Percentiles rank a stretch among this genome's conserved stretches.
Conservation (phyloP, 2,797 vertebrate genomes). For the Dallia pectoralis region DNA sequence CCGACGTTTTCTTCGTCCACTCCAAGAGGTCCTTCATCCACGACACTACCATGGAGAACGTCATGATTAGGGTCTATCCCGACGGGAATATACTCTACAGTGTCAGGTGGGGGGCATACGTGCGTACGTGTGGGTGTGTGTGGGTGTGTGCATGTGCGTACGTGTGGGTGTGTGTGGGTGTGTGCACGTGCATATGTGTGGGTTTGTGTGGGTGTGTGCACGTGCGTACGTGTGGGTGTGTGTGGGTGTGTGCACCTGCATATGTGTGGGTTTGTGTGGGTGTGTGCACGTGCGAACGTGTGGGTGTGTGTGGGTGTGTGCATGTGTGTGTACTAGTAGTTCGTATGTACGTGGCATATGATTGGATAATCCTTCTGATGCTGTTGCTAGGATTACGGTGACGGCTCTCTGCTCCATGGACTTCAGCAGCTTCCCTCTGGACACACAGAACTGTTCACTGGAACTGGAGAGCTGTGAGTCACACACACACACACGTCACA, state of each 20-base stretch:
- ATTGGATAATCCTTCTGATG: neutral
- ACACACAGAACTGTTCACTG: slow-evolving; percentile 89
- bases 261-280: no score
- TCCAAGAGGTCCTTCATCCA: slow-evolving; percentile 92
- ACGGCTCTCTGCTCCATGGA: slow-evolving; percentile 90
- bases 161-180: no score
- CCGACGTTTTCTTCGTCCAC: slow-evolving; percentile 90
- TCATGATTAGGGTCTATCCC: slow-evolving; percentile 86
- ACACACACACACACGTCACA: neutral
- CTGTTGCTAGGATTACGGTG: slow-evolving; percentile 78
- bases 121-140: no score
- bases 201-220: no score
- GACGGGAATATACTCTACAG: slow-evolving; percentile 89
- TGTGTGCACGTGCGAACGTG: no score
- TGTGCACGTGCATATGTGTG: no score
- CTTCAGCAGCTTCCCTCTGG: slow-evolving; percentile 91
- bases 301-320: no score
- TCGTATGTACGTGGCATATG: neutral
- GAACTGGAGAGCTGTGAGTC: slow-evolving; percentile 92
- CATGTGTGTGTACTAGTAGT: neutral
- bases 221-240: no score
- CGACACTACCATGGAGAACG: slow-evolving; percentile 87
- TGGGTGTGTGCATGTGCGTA: no score
- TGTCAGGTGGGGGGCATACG: slow-evolving; percentile 73
- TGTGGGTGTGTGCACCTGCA: no score